A percentile compares a stretch with the other conserved stretches of the same genome.
phyloP scores from a whole-genome alignment of 2,888 invertebrate genomes.

The Pseudeuparius sepicola region DNA sequence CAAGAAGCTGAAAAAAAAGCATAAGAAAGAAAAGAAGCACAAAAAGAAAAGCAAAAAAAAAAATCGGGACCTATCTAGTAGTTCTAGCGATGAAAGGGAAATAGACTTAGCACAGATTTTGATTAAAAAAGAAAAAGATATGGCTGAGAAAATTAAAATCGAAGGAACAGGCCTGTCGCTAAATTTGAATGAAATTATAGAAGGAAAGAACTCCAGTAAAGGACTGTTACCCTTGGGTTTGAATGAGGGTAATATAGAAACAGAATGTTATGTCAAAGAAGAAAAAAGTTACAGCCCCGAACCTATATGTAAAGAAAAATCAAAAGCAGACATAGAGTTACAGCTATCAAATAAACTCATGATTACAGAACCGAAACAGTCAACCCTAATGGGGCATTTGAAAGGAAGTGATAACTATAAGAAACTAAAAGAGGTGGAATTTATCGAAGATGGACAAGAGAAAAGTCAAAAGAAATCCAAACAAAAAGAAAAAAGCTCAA shows the following conservation, averaged over 20 bases:
- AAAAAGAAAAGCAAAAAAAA: slow-evolving; percentile 43
- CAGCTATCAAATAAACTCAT: too few species aligned
- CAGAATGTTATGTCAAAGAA: too few species aligned
- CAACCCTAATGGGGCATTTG: too few species aligned
- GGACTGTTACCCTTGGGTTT: too few species aligned
- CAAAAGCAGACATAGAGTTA: slow-evolving; percentile 12
- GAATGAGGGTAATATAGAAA: too few species aligned
- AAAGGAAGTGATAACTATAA: slow-evolving; percentile 7
- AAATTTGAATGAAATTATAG: not conserved
- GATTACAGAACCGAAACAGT: too few species aligned
- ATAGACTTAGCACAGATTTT: slow-evolving; percentile 34
- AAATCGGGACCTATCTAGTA: slow-evolving; percentile 30
- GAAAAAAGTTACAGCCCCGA: too few species aligned
- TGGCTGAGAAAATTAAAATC: slow-evolving; percentile 33
- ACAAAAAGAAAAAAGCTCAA: slow-evolving; percentile 25
- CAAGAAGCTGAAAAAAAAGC: slow-evolving; percentile 50
- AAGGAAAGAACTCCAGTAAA: too few species aligned
- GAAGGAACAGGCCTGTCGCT: slow-evolving; percentile 25
- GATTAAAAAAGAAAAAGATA: slow-evolving; percentile 34
- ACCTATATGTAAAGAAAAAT: slow-evolving; percentile 11
- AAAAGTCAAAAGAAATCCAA: slow-evolving; percentile 25
- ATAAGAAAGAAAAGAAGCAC: slow-evolving; percentile 48
- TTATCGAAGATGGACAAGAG: slow-evolving; percentile 39
- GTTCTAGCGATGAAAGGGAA: slow-evolving; percentile 29
- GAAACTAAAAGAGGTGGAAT: slow-evolving; percentile 41